A percentile compares a stretch with the other conserved stretches of the same genome.
These are phyloP conservation scores for Fregata magnificens DNA, from an alignment of 2,113 vertebrate species.

Conservation along the genomic window DNA sequence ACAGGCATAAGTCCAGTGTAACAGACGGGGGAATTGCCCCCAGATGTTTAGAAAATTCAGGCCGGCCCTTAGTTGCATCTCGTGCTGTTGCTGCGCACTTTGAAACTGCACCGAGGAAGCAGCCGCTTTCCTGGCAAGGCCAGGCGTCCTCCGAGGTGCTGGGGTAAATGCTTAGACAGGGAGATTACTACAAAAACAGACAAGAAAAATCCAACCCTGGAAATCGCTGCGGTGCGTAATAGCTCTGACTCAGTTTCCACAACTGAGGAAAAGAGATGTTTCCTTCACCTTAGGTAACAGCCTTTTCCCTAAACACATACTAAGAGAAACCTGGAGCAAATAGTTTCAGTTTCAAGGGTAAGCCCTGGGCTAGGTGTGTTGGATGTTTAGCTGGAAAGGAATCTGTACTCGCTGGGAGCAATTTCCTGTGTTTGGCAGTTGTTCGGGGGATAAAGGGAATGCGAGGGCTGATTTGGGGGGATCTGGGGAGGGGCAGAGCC, in stretches of 20 bases:
- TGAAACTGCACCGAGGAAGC: not conserved
- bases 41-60: not conserved
- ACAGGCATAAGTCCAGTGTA: not conserved
- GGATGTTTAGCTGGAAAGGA: not conserved
- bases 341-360: not conserved
- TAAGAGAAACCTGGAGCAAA: not conserved
- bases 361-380: not conserved
- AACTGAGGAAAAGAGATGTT: not conserved
- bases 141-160: not conserved
- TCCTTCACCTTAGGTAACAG: not conserved
- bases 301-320: not conserved
- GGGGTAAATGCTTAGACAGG: not conserved
- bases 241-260: not conserved
- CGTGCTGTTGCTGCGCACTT: not conserved
- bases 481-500: not conserved
- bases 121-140: fast-evolving
- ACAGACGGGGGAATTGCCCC: not conserved
- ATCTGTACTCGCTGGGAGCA: not conserved
- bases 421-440: not conserved
- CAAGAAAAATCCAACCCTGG: not conserved
- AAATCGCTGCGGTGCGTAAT: not conserved
- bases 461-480: not conserved
- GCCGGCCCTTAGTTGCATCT: not conserved
- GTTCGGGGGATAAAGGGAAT: not conserved
- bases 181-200: not conserved